phyloP scores from a whole-genome alignment of 2,797 vertebrate species.

The Bothrops alternatus region DNA sequence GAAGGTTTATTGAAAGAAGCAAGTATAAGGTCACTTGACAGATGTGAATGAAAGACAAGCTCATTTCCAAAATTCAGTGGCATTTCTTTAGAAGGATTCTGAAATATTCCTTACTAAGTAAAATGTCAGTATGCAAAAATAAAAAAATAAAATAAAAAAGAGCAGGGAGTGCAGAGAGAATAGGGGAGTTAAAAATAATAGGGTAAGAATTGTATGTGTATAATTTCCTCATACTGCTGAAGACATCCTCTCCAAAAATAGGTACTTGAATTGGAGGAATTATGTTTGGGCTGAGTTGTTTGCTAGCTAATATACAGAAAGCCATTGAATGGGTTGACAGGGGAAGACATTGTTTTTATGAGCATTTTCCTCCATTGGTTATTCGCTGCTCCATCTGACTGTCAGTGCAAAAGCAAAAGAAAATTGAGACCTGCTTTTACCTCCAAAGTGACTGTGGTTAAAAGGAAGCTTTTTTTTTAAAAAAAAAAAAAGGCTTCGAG shows the following conservation, averaged over 20 bases:
- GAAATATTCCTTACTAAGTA: not conserved
- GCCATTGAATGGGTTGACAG: not conserved
- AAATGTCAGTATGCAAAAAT: not conserved
- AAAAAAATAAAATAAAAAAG: not conserved
- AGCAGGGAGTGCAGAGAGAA: not conserved
- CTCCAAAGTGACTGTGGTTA: not conserved
- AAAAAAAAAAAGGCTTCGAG: not conserved
- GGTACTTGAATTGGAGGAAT: not conserved
- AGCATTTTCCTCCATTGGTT: not conserved
- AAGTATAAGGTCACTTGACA: conserved; percentile 1
- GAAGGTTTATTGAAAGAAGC: not conserved
- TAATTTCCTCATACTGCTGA: not conserved
- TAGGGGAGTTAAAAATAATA: not conserved
- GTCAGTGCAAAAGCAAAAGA: not conserved
- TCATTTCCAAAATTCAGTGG: not conserved
- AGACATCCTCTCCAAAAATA: not conserved
- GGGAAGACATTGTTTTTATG: not conserved
- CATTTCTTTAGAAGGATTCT: not conserved
- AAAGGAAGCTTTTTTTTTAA: not conserved
- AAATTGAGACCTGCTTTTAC: not conserved
- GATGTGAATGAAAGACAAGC: not conserved
- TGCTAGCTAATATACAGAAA: not conserved
- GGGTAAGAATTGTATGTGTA: not conserved
- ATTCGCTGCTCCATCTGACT: not conserved
- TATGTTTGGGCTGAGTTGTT: not conserved